Evolutionary conservation across 2,113 vertebrate species (phyloP).

Genomic region (Typhlomys cinereus): DNA sequence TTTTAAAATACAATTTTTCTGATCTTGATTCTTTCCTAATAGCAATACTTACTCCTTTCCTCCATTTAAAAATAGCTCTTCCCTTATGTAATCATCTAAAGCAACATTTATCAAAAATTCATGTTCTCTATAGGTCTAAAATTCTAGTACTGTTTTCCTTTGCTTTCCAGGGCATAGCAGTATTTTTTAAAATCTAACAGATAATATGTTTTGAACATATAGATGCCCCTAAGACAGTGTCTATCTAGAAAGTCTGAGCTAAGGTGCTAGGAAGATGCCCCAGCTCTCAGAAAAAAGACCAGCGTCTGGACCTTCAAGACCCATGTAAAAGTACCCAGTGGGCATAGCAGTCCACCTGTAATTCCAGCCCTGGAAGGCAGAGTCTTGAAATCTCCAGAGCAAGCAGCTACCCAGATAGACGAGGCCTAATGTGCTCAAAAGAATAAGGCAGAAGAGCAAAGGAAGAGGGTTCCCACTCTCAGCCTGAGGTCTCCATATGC

Average conservation of each 20-base stretch:
- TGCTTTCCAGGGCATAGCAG: not conserved
- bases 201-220: not conserved
- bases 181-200: not conserved
- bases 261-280: no score
- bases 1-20: constrained; percentile 25
- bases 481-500: no score
- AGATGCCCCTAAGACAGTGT: not conserved
- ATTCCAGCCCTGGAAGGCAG: no score
- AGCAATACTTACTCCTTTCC: not conserved
- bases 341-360: no score
- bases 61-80: constrained; percentile 37
- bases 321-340: no score
- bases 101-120: not conserved
- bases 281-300: no score
- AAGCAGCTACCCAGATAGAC: no score
- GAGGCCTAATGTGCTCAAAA: no score
- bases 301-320: no score
- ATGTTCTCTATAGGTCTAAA: not conserved
- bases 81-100: not conserved
- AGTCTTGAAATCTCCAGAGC: no score
- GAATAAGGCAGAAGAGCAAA: no score
- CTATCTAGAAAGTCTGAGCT: not conserved
- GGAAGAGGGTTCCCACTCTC: no score
- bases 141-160: not conserved
- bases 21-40: not conserved